Evolutionary conservation across 2,797 vertebrate genomes (phyloP), one percentile per base, ranked within the genome.

Genomic region (Antrozous pallidus): DNA sequence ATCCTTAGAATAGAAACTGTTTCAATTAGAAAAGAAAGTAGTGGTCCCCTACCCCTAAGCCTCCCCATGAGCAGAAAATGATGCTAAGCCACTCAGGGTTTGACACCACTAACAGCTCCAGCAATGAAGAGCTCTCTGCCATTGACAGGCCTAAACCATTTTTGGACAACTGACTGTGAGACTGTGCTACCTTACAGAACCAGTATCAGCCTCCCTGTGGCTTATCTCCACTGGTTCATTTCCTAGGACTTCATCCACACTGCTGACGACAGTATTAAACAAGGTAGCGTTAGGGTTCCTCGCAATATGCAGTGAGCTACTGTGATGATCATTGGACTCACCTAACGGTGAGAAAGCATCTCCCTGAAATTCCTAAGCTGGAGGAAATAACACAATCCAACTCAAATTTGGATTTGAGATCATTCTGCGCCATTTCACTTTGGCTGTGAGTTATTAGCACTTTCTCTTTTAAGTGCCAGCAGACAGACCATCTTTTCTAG

Each of bases 401-500:
- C 56, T 61, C 65, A 47, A 73, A 95, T 36, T 49, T 8, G 26
- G 45, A 86, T 71, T 77, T 88, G 93, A 85, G 40, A 91, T 69
- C 42, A 11, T 45, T 69, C 85, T 77, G 83, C 91, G 95, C 42
- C 42, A 82, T 93, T 95, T 90, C 88, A 85, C 74, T 93, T 96
- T 95, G 80, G 75, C 92, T 94, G 81, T 88, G 85, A 96, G 61
- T 93, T 96, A 94, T 96, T 90, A 95, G 88, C 65, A 90, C 92
- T 90, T 91, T 94, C 93, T 88, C 88, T 92, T 86, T 85, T 82
- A 91, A 90, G 78, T 56, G 71, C 42, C 87, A 77, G 85, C 67
- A 61, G 78, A 93, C 77, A 24, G 70, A 94, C 69, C 49, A 84
- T 93, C 83, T 96, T 88, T 95, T 90, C 78, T 77, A 90, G 81